phyloP scores from a whole-genome alignment of 1,140 invertebrate genomes.

The Drosophila suzukii region DNA sequence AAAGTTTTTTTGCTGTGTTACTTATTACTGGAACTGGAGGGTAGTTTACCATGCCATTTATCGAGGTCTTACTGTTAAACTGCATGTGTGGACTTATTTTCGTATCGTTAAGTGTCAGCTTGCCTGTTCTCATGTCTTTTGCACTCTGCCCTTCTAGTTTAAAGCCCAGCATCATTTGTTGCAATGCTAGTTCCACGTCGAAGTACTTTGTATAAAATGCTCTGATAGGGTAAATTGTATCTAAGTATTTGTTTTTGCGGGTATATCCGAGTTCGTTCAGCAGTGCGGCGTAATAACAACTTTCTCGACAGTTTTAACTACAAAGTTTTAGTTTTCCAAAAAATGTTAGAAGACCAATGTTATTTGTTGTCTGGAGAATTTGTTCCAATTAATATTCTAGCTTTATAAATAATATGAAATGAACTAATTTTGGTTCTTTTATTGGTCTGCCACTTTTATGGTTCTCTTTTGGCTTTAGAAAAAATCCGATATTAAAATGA shows the following conservation, averaged over 20 bases:
- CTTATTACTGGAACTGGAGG: no score
- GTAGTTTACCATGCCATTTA: background rate
- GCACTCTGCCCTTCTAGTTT: slow-evolving; percentile 9
- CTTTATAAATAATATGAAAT: background rate
- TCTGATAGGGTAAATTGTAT: slow-evolving; percentile 50
- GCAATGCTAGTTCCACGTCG: slow-evolving; percentile 47
- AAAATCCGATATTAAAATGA: slow-evolving; percentile 32
- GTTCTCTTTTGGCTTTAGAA: no score
- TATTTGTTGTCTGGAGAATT: no score
- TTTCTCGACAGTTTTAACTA: slow-evolving; percentile 50
- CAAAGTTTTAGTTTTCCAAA: background rate
- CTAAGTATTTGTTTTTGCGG: background rate
- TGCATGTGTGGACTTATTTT: slow-evolving; percentile 11
- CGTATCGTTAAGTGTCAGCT: slow-evolving; percentile 62
- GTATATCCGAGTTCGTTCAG: slow-evolving; percentile 38
- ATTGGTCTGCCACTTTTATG: no score
- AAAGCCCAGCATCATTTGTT: slow-evolving; percentile 65
- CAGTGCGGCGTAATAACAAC: slow-evolving; percentile 50
- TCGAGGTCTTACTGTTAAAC: slow-evolving; percentile 14
- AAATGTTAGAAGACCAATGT: background rate
- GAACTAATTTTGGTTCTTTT: background rate
- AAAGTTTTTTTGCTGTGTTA: no score
- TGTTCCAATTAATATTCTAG: no score
- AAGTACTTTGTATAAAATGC: slow-evolving; percentile 21
- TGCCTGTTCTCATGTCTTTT: slow-evolving; percentile 31